Base-by-base conservation (phyloP, 2,888 invertebrate genomes). In the Odontomyia ornata region DNA sequence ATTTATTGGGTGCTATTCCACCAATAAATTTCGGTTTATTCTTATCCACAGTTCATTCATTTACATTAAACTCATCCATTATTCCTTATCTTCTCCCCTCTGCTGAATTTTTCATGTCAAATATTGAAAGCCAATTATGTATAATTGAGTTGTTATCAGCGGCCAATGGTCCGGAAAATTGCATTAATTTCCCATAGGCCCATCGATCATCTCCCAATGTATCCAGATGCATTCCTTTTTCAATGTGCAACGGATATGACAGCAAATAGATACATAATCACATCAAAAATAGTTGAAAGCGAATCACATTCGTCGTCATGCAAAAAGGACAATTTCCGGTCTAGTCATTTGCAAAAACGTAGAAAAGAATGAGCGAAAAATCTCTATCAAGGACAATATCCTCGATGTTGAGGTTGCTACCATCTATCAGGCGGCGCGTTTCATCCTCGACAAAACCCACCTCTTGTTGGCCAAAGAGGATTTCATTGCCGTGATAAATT, bases 251-350 rank as follows among this genome's bases (percentile, higher is more conserved):
- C 18, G 52, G 52, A 27, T 28, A 23, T n/a, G 43, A n/a, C 25
- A 56, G 71, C 27, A 52, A 18, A 27, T 52, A 72, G 52, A 52
- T 56, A n/a, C 18, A 52, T 52, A 72, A 52, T 72, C 71, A 56
- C 56, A 72, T 72, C 23, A 72, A 15, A n/a, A 67, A 23, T 72
- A 72, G 71, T 72, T 52, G 28, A 18, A 52, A 52, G 52, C 71
- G 47, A 72, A 72, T 72, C 52, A 43, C 9, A 36, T 3, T 36
- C 36, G 36, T 36, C 36, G 36, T 36, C 28, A 11, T 52, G 52
- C 52, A 72, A 52, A 72, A 72, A 52, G 71, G 71, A 72, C 71
- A 72, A 72, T 72, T 72, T 72, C 71, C 71, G 71, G 71, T 72
- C 71, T 72, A 72, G 71, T 28, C 71, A 72, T n/a, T 52, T 11